These are phyloP conservation scores for Thymelicus sylvestris DNA, from an alignment of 2,888 invertebrate genomes.

Conservation along the genomic window DNA sequence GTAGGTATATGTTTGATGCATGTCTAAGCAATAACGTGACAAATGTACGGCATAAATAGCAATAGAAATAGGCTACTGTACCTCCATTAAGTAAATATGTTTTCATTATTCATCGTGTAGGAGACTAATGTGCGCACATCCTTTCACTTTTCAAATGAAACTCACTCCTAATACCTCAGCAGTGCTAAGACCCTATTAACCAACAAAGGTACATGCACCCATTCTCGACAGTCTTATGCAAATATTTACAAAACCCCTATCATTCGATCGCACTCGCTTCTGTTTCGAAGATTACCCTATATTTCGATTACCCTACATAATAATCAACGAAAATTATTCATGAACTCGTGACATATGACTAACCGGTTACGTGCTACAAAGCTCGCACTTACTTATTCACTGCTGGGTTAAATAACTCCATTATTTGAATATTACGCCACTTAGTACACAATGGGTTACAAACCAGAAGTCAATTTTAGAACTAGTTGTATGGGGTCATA, in stretches of 20 bases:
- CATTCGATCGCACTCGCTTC: slow-evolving; percentile 27
- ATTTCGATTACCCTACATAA: slow-evolving; percentile 35
- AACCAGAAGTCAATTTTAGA: slow-evolving; percentile 56
- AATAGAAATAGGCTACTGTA: no score
- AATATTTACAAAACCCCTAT: slow-evolving; percentile 26
- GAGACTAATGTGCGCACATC: not conserved
- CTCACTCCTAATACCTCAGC: slow-evolving; percentile 7
- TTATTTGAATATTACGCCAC: slow-evolving; percentile 68
- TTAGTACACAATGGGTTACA: slow-evolving; percentile 59
- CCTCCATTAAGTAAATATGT: no score
- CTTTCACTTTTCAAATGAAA: slow-evolving; percentile 15
- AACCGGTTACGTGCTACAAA: slow-evolving; percentile 44
- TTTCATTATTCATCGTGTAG: no score
- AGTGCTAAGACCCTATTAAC: slow-evolving; percentile 11
- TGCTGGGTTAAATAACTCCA: slow-evolving; percentile 49
- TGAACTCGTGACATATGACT: slow-evolving; percentile 40
- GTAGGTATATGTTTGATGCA: no score
- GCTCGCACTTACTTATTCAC: slow-evolving; percentile 40
- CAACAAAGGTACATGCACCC: slow-evolving; percentile 20
- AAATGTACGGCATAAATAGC: no score
- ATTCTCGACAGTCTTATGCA: slow-evolving; percentile 36
- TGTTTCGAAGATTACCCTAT: slow-evolving; percentile 37
- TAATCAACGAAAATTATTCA: slow-evolving; percentile 44
- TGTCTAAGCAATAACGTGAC: no score
- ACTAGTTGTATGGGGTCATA: slow-evolving; percentile 46